phyloP scores from a whole-genome alignment of 1,140 invertebrate species.

The Pantala flavescens region DNA sequence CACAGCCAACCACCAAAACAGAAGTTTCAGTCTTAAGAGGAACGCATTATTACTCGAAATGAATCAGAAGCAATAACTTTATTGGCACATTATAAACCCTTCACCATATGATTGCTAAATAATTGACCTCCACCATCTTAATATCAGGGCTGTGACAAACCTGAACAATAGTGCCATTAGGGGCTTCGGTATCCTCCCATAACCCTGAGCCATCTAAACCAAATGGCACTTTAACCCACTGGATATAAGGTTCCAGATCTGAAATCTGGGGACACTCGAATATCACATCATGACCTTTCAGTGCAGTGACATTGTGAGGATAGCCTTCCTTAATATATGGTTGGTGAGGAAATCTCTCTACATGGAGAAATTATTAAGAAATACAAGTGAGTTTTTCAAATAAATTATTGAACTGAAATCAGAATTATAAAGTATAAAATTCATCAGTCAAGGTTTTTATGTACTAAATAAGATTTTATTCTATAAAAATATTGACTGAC shows the following conservation, averaged over 20 bases:
- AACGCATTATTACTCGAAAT: too few relatives aligned
- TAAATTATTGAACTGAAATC: not conserved
- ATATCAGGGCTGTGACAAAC: constrained; percentile 29
- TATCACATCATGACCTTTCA: constrained; percentile 53
- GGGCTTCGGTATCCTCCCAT: constrained; percentile 37
- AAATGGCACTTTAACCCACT: constrained; percentile 54
- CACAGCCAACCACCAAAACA: not conserved
- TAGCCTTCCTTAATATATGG: constrained; percentile 68
- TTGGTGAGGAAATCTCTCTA: constrained; percentile 63
- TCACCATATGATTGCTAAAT: too few relatives aligned
- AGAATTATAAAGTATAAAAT: not conserved
- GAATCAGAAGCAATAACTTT: not conserved
- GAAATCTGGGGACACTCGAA: constrained; percentile 63
- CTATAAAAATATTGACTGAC: too few relatives aligned
- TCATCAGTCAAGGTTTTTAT: not conserved
- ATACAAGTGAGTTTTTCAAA: too few relatives aligned
- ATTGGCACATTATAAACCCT: not conserved
- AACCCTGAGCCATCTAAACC: constrained; percentile 27
- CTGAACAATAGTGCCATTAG: constrained; percentile 44
- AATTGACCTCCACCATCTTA: not conserved
- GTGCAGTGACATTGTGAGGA: constrained; percentile 64
- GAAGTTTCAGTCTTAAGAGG: too few relatives aligned
- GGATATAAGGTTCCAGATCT: constrained; percentile 62
- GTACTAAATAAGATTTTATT: too few relatives aligned
- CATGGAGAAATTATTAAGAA: not conserved